Evolutionary conservation across 2,888 invertebrate genomes (phyloP).

Genomic region (Danaus chrysippus): DNA sequence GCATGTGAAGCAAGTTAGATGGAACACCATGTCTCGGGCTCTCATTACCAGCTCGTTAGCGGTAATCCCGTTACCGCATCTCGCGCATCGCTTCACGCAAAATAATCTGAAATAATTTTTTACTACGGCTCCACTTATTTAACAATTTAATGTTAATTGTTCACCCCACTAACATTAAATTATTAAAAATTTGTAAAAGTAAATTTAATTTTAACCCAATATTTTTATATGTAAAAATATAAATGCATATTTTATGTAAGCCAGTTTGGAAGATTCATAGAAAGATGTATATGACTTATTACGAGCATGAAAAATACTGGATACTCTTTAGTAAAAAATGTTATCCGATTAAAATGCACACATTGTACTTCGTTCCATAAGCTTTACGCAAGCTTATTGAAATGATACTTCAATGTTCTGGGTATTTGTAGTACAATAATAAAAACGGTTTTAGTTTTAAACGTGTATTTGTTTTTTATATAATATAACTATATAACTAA

Average conservation of each 20-base stretch:
- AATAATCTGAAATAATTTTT: conserved; percentile 84
- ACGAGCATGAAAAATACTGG: no score
- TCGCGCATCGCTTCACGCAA: conserved; percentile 90
- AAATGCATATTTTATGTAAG: neutral
- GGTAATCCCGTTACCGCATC: conserved; percentile 91
- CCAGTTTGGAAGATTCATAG: no score
- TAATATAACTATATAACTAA: no score
- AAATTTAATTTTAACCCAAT: neutral
- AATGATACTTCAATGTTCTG: no score
- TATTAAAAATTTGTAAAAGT: neutral
- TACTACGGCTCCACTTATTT: conserved; percentile 10
- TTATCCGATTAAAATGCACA: no score
- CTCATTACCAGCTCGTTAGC: conserved; percentile 95
- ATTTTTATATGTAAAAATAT: neutral
- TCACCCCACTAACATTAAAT: neutral
- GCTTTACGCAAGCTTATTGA: no score
- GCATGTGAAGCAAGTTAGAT: conserved; percentile 94
- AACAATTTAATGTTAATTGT: conserved; percentile 6
- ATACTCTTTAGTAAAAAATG: no score
- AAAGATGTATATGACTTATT: no score
- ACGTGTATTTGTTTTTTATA: no score
- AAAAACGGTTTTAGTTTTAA: no score
- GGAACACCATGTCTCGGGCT: conserved; percentile 91
- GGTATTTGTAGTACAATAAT: no score
- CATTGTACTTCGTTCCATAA: no score